phyloP scores from a whole-genome alignment of 2,888 invertebrate genomes.

The Ectropis crepuscularia region DNA sequence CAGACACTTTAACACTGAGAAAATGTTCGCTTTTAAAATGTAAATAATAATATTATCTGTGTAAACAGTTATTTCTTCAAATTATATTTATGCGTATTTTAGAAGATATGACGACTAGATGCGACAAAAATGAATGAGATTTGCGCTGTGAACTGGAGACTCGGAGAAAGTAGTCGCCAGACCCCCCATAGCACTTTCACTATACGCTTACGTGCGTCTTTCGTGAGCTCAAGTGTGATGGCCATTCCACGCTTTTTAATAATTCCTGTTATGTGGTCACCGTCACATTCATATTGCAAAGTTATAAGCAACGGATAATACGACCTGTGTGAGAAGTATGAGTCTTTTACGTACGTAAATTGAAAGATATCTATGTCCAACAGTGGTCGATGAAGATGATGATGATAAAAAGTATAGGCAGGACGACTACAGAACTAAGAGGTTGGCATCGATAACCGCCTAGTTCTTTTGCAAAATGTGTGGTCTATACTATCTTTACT shows the following conservation, averaged over 20 bases:
- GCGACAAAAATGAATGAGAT: constrained; percentile 23
- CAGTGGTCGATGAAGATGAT: too few relatives aligned
- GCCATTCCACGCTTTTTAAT: constrained; percentile 13
- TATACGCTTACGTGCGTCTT: constrained; percentile 25
- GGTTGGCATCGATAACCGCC: too few relatives aligned
- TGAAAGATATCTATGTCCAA: too few relatives aligned
- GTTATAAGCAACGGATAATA: background rate
- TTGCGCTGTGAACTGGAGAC: constrained; percentile 15
- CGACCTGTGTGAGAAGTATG: too few relatives aligned
- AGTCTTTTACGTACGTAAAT: too few relatives aligned
- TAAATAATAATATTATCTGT: too few relatives aligned
- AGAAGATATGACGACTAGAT: constrained; percentile 9
- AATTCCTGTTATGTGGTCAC: constrained; percentile 4
- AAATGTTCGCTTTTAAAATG: background rate
- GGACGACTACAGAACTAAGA: too few relatives aligned
- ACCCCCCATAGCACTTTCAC: constrained; percentile 33
- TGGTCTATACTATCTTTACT: too few relatives aligned
- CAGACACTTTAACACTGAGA: too few relatives aligned
- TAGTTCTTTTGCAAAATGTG: too few relatives aligned
- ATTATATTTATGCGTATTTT: background rate
- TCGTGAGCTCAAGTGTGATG: constrained; percentile 26
- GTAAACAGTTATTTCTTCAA: background rate
- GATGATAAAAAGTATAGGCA: too few relatives aligned
- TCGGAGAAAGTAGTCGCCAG: constrained; percentile 28
- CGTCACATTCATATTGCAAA: background rate